Evolutionary conservation across 2,888 invertebrate species (phyloP).

Genomic region (Napeogenes sylphis): DNA sequence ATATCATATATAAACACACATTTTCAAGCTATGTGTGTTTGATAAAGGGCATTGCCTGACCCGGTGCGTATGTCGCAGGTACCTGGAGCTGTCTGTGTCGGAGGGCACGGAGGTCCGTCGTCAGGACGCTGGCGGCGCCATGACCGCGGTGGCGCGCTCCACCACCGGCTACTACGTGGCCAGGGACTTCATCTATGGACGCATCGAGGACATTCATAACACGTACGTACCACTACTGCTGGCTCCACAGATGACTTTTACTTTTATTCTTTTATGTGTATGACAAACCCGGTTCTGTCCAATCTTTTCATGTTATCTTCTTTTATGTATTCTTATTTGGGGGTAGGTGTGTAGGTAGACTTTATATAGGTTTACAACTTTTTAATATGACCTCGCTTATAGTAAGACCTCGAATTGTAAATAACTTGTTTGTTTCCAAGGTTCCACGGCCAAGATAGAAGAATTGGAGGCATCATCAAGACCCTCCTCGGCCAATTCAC

Average conservation of each 20-base stretch:
- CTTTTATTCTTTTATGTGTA: too few species aligned
- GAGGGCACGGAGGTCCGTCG: slow-evolving; percentile 81
- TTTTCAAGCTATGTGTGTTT: too few species aligned
- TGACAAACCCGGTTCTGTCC: too few species aligned
- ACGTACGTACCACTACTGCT: slow-evolving; percentile 76
- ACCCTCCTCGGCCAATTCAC: slow-evolving; percentile 55
- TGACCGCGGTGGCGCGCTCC: slow-evolving; percentile 79
- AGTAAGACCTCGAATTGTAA: neutral
- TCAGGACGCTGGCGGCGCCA: slow-evolving; percentile 82
- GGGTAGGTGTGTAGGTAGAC: too few species aligned
- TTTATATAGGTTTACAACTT: too few species aligned
- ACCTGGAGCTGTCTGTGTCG: slow-evolving; percentile 80
- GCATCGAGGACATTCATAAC: slow-evolving; percentile 79
- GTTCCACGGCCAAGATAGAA: slow-evolving; percentile 48
- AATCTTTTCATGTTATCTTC: too few species aligned
- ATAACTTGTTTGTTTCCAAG: slow-evolving; percentile 34
- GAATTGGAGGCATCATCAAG: slow-evolving; percentile 51
- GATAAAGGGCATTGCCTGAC: too few species aligned
- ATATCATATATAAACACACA: too few species aligned
- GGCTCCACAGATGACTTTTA: neutral
- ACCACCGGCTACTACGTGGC: slow-evolving; percentile 84
- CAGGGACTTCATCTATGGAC: slow-evolving; percentile 82
- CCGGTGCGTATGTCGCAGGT: slow-evolving; percentile 54
- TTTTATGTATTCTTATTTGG: too few species aligned
- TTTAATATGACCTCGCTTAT: too few species aligned